Conservation (phyloP, 2,888 invertebrate species). For the Tipula vernalis region DNA sequence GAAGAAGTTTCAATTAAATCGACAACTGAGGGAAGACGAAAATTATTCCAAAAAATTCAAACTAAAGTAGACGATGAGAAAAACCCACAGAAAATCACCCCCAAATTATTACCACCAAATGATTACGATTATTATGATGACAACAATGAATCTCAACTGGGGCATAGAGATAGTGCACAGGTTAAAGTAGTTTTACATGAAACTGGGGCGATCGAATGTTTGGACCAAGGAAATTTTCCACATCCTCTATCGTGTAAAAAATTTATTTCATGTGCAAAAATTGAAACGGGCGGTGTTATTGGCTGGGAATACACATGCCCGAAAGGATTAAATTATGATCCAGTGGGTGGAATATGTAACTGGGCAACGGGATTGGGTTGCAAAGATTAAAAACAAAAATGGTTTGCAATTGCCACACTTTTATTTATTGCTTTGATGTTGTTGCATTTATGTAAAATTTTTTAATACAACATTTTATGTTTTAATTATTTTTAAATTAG, state of each 20-base stretch:
- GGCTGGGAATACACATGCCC: constrained; percentile 88
- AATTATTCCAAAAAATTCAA: background rate
- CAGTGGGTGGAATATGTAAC: constrained; percentile 82
- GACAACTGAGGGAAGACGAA: constrained; percentile 14
- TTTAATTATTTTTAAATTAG: background rate
- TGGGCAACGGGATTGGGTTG: constrained; percentile 76
- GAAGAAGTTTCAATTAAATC: constrained; percentile 27
- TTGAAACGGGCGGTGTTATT: constrained; percentile 62
- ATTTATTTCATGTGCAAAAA: constrained; percentile 79
- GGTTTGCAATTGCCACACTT: background rate
- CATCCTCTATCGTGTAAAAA: constrained; percentile 84
- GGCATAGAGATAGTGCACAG: constrained; percentile 40
- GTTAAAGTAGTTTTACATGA: constrained; percentile 44
- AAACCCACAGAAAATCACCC: background rate
- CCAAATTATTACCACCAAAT: constrained; percentile 16
- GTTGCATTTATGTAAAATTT: background rate
- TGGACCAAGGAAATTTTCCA: constrained; percentile 83
- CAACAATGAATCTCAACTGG: constrained; percentile 39
- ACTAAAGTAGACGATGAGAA: background rate
- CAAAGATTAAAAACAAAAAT: constrained; percentile 37
- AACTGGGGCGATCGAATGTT: constrained; percentile 67
- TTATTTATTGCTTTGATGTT: background rate
- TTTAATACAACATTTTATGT: background rate
- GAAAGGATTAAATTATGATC: constrained; percentile 73
- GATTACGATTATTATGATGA: constrained; percentile 64